Evolutionary conservation across 2,113 vertebrate genomes (phyloP).

Genomic region (Eurystomus gularis): DNA sequence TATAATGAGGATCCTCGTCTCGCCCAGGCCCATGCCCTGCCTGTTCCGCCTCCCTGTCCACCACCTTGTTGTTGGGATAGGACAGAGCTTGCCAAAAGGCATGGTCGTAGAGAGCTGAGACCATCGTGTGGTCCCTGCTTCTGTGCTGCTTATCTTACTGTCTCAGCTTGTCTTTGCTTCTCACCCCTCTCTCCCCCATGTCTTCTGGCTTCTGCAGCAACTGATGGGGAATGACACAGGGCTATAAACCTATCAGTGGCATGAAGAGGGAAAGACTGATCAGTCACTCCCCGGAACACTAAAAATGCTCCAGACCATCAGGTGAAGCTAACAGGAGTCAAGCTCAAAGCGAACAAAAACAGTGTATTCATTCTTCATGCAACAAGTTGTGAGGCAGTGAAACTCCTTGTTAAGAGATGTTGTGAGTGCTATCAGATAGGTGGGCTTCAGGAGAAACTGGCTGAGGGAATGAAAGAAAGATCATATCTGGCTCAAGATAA

Average conservation of each 20-base stretch:
- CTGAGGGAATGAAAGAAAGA: neutral
- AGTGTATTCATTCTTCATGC: neutral
- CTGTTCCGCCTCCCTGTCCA: neutral
- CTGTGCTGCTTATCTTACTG: neutral
- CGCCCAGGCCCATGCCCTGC: neutral
- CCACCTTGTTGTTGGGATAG: rapidly evolving
- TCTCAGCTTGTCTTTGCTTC: neutral
- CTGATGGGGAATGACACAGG: neutral
- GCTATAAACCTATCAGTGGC: neutral
- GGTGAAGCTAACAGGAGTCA: neutral
- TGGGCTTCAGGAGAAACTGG: neutral
- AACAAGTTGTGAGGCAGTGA: neutral
- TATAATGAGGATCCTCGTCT: neutral
- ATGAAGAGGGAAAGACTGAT: neutral
- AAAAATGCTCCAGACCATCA: neutral
- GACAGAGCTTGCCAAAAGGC: neutral
- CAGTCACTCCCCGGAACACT: neutral
- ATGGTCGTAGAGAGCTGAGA: neutral
- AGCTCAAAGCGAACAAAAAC: neutral
- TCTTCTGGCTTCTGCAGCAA: neutral
- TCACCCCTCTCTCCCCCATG: neutral
- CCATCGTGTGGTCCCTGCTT: neutral
- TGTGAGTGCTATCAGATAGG: neutral
- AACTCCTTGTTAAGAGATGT: neutral
- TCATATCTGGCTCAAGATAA: neutral